Evolutionary conservation across 1,140 invertebrate species (phyloP), one percentile per base, ranked within the genome.

Genomic region (Rhagoletis pomonella): DNA sequence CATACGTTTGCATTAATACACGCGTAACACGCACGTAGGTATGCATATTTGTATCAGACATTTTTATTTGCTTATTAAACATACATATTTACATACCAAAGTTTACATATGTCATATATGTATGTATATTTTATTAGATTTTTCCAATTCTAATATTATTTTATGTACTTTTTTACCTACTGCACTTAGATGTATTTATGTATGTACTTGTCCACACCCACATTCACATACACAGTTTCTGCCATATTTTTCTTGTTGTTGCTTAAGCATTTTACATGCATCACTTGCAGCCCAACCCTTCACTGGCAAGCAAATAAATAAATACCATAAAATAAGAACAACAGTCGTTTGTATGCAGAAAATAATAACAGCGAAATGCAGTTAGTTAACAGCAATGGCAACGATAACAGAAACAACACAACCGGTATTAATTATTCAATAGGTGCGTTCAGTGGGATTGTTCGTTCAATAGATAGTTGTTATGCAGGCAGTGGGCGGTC

Each of bases 401-500:
- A 55, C 10, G 10, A 10, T 55, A 55, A 55, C 50, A 55, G 50
- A 55, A 1, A 55, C 50, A 55, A 55, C 50, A 62, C 60, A 62
- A n/a, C 3, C 12, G 12, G n/a, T 62, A 62, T 62, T 14, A 62
- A 62, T 62, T 55, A 67, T 39, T 39, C 64, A 67, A 10, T 73
- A 42, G n/a, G 73, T 81, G 73, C 47, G 73, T 81, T n/a, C n/a
- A n/a, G n/a, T n/a, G n/a, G n/a, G n/a, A n/a, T n/a, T n/a, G n/a
- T n/a, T n/a, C n/a, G n/a, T n/a, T 81, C 42, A 55, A 47, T 55
- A 47, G 73, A 50, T 50, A 50, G 73, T 81, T n/a, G 73, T 81
- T 81, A 50, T 81, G 73, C 19, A 81, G 44, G 47, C 47, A 81
- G 42, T 9, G 29, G 29, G 29, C 29, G 29, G 29, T 29, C 29